Evolutionary conservation across 2,888 invertebrate species (phyloP), one percentile per base, ranked within the genome.

Genomic region (Leptopilina myrica): DNA sequence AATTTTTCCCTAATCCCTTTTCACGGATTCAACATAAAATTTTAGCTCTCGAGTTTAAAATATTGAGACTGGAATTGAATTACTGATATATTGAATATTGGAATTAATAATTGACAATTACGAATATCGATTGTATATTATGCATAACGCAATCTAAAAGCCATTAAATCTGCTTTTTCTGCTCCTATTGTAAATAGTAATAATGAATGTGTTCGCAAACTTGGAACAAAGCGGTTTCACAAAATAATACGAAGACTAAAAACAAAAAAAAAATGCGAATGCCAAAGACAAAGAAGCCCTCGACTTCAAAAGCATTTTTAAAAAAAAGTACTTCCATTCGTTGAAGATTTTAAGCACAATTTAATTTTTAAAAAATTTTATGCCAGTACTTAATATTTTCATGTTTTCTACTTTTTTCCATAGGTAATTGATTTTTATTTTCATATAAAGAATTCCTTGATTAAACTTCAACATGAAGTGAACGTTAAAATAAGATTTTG

Each of bases 251-350:
- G 73, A 56, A 73, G 73, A 73, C n/a, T 73, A 56, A 59, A 59
- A 46, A 46, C 7, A 9, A 11, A 67, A 67, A 49, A 11, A 43
- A 67, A 56, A 33, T 73, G 33, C 33, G 73, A 73, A 73, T 73
- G 73, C 73, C 73, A 73, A 73, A 73, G 56, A 73, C 33, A 56
- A 56, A 73, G 33, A 73, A 73, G 14, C 56, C n/a, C 14, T 49
- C 49, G n/a, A 56, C 56, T 40, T 5, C n/a, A 40, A n/a, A 73
- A 56, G 62, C 15, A 40, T 26, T 15, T 73, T 14, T 20, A 56
- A 40, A 14, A 56, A 56, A 53, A 73, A 12, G 53, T 26, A 56
- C 73, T 73, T n/a, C n/a, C n/a, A 7, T 26, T 67, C 26, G 49
- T 49, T 66, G 40, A 15, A 66, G n/a, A 2, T 66, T 43, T 66